Conservation (phyloP, 2,797 vertebrate genomes). For the Trematomus bernacchii region DNA sequence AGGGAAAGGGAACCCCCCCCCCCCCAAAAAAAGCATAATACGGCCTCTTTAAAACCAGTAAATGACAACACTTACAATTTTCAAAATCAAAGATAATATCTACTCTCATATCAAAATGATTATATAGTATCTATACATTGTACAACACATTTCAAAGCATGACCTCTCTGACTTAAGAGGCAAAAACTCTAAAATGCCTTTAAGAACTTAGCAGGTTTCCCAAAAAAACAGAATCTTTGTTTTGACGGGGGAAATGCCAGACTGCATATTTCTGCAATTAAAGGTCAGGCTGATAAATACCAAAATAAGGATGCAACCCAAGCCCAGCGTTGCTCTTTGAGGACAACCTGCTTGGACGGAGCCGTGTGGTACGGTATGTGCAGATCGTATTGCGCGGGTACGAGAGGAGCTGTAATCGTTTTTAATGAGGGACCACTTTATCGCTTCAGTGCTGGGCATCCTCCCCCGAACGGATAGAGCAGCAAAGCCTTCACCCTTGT, state of each 20-base stretch:
- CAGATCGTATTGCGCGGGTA: conserved; percentile 73
- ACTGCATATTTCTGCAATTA: conserved; percentile 67
- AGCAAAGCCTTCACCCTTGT: conserved; percentile 76
- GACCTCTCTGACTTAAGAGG: conserved; percentile 27
- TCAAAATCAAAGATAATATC: no score
- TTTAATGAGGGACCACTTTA: conserved; percentile 84
- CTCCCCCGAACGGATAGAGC: conserved; percentile 74
- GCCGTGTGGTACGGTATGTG: conserved; percentile 63
- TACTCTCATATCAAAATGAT: no score
- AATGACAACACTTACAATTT: no score
- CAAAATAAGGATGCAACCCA: conserved; percentile 68
- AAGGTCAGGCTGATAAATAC: conserved; percentile 69
- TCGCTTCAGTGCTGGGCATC: conserved; percentile 76
- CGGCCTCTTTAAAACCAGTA: no score
- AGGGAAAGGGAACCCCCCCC: no score
- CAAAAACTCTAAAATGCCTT: conserved; percentile 43
- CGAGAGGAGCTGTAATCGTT: conserved; percentile 76
- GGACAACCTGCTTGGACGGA: conserved; percentile 59
- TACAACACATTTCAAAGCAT: neutral
- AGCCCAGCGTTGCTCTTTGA: conserved; percentile 58
- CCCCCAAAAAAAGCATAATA: no score
- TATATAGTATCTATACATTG: no score
- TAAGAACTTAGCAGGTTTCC: conserved; percentile 36
- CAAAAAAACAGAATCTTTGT: conserved; percentile 57
- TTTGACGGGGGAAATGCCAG: conserved; percentile 64